Evolutionary conservation across 2,888 invertebrate genomes (phyloP), one percentile per base, ranked within the genome.

Genomic region (Octonoba sinensis): DNA sequence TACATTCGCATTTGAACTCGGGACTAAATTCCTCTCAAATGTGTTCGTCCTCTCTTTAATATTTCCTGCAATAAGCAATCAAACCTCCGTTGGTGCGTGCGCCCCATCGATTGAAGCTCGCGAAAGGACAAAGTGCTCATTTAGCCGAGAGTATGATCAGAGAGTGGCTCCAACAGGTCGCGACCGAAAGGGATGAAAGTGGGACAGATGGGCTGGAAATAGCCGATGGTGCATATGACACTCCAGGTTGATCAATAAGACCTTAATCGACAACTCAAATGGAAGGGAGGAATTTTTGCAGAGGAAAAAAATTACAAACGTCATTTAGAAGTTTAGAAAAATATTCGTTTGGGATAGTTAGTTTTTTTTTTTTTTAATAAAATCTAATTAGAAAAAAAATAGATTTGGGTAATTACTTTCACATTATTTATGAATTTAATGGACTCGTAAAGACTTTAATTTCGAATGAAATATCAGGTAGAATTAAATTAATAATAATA

Each of bases 141-240:
- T 66, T 64, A 20, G 47, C 60, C 65, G 65, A 47, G 57, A 56
- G 65, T 57, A 65, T 74, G 74, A 66, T 65, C 74, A 65, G 51
- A 20, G 22, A 47, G 16, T 11, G 75, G 67, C 67, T 75, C 75
- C 75, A 67, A 67, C 75, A 67, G 75, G 75, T 75, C 75, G 75
- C 46, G 20, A 3, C 51, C 16, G 18, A 49, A 51, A 18, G 59
- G 66, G 66, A 57, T 27, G 59, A 66, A 66, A 60, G 67, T 67
- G 67, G 75, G 67, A 51, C 75, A 75, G 75, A 75, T 75, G 75
- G 67, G 57, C 24, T 57, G 57, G 66, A 74, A 74, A 74, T 66
- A 56, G 57, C 59, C 46, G 75, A 60, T 67, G 59, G 67, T 75
- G 75, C 75, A 54, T 49, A 67, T 75, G 75, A 75, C 75, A 75